Evolutionary conservation across 2,797 vertebrate genomes (phyloP), one percentile per base, ranked within the genome.

Genomic region (Urophycis tenuis): DNA sequence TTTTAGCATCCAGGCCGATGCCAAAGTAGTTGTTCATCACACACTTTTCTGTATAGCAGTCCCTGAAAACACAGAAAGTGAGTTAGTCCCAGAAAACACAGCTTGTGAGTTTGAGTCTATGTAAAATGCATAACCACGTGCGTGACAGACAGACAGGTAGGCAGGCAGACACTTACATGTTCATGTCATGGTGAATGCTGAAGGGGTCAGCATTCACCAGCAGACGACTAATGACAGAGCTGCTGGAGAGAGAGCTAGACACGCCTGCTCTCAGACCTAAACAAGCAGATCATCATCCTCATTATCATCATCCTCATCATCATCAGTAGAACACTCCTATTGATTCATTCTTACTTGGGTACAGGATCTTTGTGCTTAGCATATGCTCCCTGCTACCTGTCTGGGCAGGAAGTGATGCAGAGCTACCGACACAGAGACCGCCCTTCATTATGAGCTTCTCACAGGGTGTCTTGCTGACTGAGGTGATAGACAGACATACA

Each of bases 11-110:
- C 84, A 99, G 90, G 74, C 97, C 97, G 8, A 99, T 99, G 76
- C 97, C 97, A 71, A 99, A 99, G 82, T 99, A 99, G 87, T 99
- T 99, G 88, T 99, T 99, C 97, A 99, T 99, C 72, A 99, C 97
- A 79, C 97, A 98, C 75, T 96, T 98, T 91, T 99, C 97, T 0
- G 96, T 95, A 87, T 96, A 99, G 84, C 90, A 67, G 60, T 67
- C n/a, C 60, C 60, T 67, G 25, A 11, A 67, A 67, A 67, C 25
- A 67, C 60, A 67, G 25, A n/a, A 29, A 67, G 60, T 64, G 10
- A 29, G 17, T 31, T 69, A 77, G 75, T n/a, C 49, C 75, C 35
- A 10, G 49, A 11, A 22, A 36, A 34, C 19, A 72, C 74, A 75
- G 3, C 31, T 12, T 33, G 31, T 60, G 31, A 35, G 53, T 64